Percentiles rank a stretch among this genome's conserved stretches.
Evolutionary conservation across 1,140 invertebrate species (phyloP).

Genomic region (Ceratina japonica): DNA sequence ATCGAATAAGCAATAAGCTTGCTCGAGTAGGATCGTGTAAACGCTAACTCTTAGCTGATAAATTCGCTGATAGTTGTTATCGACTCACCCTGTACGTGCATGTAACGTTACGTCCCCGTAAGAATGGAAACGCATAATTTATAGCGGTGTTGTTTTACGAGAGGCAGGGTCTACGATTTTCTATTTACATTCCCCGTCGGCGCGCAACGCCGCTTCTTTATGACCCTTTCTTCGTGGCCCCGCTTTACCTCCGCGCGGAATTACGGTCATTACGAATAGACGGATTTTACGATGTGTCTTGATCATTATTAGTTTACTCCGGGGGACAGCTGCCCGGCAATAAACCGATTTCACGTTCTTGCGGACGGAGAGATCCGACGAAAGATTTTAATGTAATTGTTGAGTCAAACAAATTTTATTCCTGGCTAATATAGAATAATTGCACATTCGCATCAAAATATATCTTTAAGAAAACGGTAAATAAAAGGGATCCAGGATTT

Average conservation of each 20-base stretch:
- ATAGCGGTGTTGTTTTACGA: conserved; percentile 45
- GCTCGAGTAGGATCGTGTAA: no score
- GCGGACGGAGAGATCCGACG: not conserved
- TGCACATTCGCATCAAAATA: no score
- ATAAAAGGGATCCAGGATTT: no score
- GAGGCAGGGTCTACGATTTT: conserved; percentile 48
- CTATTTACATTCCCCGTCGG: conserved; percentile 57
- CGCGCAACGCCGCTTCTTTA: conserved; percentile 40
- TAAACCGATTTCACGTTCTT: conserved; percentile 4
- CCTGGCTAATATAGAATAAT: no score
- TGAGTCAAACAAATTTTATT: not conserved
- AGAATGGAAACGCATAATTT: conserved; percentile 46
- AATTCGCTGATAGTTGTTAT: no score
- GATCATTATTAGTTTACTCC: conserved; percentile 36
- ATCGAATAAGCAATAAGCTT: no score
- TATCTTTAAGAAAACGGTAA: no score
- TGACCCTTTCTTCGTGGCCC: conserved; percentile 19
- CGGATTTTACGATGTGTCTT: conserved; percentile 30
- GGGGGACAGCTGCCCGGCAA: no score
- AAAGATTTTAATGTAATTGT: not conserved
- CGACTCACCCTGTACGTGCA: not conserved
- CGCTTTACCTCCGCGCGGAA: conserved; percentile 13
- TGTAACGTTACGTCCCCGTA: not conserved
- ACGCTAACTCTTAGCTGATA: no score
- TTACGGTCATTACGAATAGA: conserved; percentile 40